Percentiles rank a stretch among this genome's conserved stretches.
phyloP scores from a whole-genome alignment of 2,113 vertebrate genomes.

The Scartelaos histophorus region DNA sequence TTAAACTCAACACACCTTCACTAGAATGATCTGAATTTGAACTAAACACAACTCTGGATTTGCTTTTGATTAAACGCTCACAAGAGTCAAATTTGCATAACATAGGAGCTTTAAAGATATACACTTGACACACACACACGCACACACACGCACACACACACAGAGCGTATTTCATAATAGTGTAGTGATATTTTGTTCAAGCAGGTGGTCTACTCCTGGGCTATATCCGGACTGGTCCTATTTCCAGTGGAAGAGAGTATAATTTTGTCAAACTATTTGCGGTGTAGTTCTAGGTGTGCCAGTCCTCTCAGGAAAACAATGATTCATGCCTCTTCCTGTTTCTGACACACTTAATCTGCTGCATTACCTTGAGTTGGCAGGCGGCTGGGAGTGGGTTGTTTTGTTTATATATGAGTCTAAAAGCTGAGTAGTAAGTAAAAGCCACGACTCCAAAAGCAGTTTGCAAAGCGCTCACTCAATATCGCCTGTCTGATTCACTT shows the following conservation, averaged over 20 bases:
- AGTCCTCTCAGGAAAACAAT: conserved; percentile 63
- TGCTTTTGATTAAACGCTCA: too few species aligned
- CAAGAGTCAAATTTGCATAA: too few species aligned
- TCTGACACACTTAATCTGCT: conserved; percentile 64
- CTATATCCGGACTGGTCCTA: conserved; percentile 21
- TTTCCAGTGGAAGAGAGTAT: conserved; percentile 13
- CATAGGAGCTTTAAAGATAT: too few species aligned
- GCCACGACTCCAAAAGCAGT: conserved; percentile 16
- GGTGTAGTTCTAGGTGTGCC: conserved; percentile 35
- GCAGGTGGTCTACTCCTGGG: conserved; percentile 20
- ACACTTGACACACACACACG: too few species aligned
- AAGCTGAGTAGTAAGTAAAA: conserved; percentile 37
- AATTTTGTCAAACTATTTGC: conserved; percentile 41
- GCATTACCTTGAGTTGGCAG: conserved; percentile 67
- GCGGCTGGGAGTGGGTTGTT: conserved; percentile 41
- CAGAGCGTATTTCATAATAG: not conserved
- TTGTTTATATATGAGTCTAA: conserved; percentile 32
- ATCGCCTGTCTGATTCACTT: conserved; percentile 7
- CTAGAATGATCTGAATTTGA: too few species aligned
- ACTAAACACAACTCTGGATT: too few species aligned
- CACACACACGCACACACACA: not conserved
- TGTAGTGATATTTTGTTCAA: conserved; percentile 21
- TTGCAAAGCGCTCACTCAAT: conserved; percentile 25
- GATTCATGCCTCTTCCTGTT: conserved; percentile 60
- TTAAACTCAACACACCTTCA: too few species aligned